Evolutionary conservation across 2,888 invertebrate genomes (phyloP), one percentile per base, ranked within the genome.

Genomic region (Limnephilus lunatus): DNA sequence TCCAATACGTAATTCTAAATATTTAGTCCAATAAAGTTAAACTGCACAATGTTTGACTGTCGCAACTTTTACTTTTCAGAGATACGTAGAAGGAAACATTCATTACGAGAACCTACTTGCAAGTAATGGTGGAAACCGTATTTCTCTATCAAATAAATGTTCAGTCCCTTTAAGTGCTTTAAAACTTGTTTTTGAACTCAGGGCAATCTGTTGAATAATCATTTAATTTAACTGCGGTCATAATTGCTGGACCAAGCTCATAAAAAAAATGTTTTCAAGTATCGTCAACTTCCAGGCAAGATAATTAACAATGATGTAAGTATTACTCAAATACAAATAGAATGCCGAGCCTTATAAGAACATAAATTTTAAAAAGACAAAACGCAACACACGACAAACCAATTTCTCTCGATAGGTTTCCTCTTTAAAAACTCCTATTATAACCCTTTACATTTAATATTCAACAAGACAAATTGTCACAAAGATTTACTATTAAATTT

Each of bases 11-110:
- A 68, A 83, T 83, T 83, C 83, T 83, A 83, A 83, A 83, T 39
- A 83, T 83, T 83, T 83, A 83, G 83, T 39, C 9, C 83, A 35
- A 35, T 83, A 35, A 83, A 83, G 35, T 83, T 83, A 83, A 83
- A 32, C 83, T 35, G 39, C 35, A 35, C 35, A 35, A 83, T 39
- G 83, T 83, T 39, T 19, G n/a, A 83, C 83, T 31, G 83, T 83
- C 83, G 35, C 35, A 35, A 32, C 83, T 83, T 35, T 83, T 83
- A 83, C 83, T 83, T 83, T 83, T 83, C 35, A 68, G 25, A 68
- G 25, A 25, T 68, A 68, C 7, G 68, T n/a, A 68, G 68, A 68
- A 68, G 25, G 25, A 68, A 68, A 68, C 25, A 9, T 25, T 68
- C 68, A 68, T 68, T 68, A 68, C 25, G 25, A 5, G 68, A 68